Conservation (phyloP, 2,888 invertebrate genomes). For the Yponomeuta evonymella region DNA sequence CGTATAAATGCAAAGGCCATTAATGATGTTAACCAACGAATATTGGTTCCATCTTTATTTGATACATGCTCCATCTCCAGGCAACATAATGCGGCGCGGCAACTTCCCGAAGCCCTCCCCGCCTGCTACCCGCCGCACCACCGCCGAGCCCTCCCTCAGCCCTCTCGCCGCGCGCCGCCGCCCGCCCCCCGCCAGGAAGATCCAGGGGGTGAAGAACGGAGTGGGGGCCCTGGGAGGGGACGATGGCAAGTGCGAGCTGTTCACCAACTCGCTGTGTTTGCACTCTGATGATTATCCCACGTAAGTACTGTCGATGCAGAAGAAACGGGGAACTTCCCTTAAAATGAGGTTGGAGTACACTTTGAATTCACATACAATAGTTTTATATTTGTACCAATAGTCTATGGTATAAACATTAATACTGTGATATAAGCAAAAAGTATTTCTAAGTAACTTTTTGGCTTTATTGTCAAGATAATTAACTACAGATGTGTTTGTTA, state of each 20-base stretch:
- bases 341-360: no score
- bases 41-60: no score
- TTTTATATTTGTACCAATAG: no score
- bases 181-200: slow-evolving; percentile 40
- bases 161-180: slow-evolving; percentile 31
- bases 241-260: slow-evolving; percentile 77
- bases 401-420: no score
- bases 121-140: slow-evolving; percentile 42
- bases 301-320: slow-evolving; percentile 65
- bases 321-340: neutral
- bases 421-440: no score
- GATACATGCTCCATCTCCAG: neutral
- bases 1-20: no score
- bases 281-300: slow-evolving; percentile 85
- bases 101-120: slow-evolving; percentile 46
- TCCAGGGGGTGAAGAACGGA: neutral
- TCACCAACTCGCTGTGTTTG: slow-evolving; percentile 83
- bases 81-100: slow-evolving; percentile 47
- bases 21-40: no score
- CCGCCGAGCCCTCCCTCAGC: slow-evolving; percentile 41
- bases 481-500: no score
- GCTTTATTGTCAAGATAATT: no score
- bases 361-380: no score
- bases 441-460: no score
- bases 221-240: slow-evolving; percentile 23